Base-by-base conservation (phyloP, 2,888 invertebrate species). In the Hydriomena furcata region DNA sequence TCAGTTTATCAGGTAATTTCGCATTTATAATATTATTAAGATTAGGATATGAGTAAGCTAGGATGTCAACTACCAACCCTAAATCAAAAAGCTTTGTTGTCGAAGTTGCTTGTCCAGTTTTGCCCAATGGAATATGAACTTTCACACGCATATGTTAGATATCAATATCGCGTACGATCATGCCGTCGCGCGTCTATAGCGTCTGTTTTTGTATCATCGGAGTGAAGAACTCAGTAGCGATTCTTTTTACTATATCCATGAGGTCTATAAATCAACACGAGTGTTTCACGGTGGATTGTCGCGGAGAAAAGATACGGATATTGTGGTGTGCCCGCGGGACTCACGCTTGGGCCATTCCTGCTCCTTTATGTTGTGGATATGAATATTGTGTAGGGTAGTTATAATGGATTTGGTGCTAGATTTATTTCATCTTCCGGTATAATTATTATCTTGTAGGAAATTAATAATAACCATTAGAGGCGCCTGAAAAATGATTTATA, bases 231-330 rank as follows among this genome's bases (percentile, higher is more conserved):
- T 31, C 7, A 12, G 2, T 31, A n/a, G n/a, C n/a, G n/a, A 23
- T 35, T 35, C 7, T 23, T 35, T 23, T 7, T 12, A 11, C 11
- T 21, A 34, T 10, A 21, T 35, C 35, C 7, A 55, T 53, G 40
- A 65, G 64, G 54, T 48, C 63, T 44, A 73, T 77, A 72, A 71
- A 73, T 79, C 76, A 73, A 61, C 66, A 55, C 63, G 55, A 21
- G 13, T 20, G 68, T 75, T 77, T 76, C 64, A 76, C 72, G 74
- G 71, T 66, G 68, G 63, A 76, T 77, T 73, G 70, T 59, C 68
- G 58, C 57, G 63, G 46, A 60, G 64, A 71, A 68, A 66, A 63
- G 61, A 66, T 58, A 49, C 57, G 48, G 56, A 62, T 57, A 61
- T 62, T 61, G 57, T 47, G 56, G 58, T 25, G 48, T 56, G 31